Conservation (phyloP, 2,113 vertebrate genomes). For the Charina bottae region DNA sequence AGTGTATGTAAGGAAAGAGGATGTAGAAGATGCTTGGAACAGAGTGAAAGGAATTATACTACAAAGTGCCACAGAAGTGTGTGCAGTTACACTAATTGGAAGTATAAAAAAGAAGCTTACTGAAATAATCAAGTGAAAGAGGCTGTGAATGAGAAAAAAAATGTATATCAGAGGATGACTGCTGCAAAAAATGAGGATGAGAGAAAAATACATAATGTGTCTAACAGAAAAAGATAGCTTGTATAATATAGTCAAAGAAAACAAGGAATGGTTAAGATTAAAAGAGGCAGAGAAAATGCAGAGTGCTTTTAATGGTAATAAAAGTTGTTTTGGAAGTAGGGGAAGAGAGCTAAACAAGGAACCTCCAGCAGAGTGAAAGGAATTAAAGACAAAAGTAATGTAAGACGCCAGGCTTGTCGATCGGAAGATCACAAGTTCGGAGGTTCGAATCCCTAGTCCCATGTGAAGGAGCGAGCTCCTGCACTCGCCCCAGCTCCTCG, state of each 20-base stretch:
- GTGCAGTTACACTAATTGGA: not conserved
- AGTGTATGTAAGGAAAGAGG: not conserved
- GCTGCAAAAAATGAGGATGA: not conserved
- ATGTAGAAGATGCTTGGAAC: not conserved
- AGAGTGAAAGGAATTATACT: not conserved
- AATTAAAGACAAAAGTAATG: not conserved
- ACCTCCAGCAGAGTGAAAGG: not conserved
- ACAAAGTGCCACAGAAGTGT: not conserved
- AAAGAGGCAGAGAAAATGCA: not conserved
- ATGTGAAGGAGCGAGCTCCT: too few species aligned
- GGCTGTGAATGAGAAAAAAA: not conserved
- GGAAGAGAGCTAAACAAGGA: not conserved
- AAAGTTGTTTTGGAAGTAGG: not conserved
- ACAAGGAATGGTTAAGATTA: not conserved
- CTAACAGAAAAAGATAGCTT: not conserved
- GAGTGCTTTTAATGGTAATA: not conserved
- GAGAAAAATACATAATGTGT: not conserved
- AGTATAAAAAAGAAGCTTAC: not conserved
- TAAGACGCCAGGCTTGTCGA: too few species aligned
- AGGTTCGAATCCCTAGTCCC: too few species aligned
- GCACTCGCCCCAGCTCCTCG: too few species aligned
- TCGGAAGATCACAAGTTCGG: too few species aligned
- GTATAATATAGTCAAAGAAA: not conserved
- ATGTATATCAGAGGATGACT: not conserved
- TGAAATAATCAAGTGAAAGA: not conserved